Evolutionary conservation across 2,888 invertebrate species (phyloP), one percentile per base, ranked within the genome.

Genomic region (Entomobrya multifasciata): DNA sequence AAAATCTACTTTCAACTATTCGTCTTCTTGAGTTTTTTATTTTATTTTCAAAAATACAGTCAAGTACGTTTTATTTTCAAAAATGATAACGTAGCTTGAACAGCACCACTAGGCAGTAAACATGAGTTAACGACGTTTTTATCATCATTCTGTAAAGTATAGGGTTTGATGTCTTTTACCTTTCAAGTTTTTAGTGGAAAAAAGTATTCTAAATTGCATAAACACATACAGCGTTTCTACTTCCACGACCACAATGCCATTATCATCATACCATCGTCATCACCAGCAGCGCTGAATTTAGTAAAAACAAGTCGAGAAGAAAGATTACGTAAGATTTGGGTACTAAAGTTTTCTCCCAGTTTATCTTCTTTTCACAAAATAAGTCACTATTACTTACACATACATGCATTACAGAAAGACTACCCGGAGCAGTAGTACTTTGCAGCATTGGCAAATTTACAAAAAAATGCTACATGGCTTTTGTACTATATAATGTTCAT

Each of bases 221-320:
- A 8, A 78, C 22, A n/a, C 25, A 44, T 36, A 47, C 30, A 41
- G 47, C 13, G n/a, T 74, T 36, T 0, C 44, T 67, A 22, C 44
- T 44, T 17, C 47, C 20, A 67, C 79, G 55, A 80, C 67, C 67
- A 80, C 41, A 81, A 72, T 47, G 49, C 70, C 25, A 70, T 81
- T 60, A 81, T 81, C 60, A 72, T 72, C 81, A 20, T 72, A 72
- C 47, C 81, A 72, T 72, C 72, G 74, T 27, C 60, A 11, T 70
- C 67, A 44, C 44, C n/a, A n/a, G n/a, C n/a, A n/a, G n/a, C n/a
- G n/a, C n/a, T 17, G 41, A 20, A 77, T 57, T 67, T 20, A 67
- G 11, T 22, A 65, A n/a, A 22, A 55, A 15, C 25, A 70, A 67
- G 36, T 47, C 70, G 55, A 81, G 72, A 72, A 52, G 57, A 72